A percentile compares a stretch with the other conserved stretches of the same genome.
phyloP scores from a whole-genome alignment of 2,797 vertebrate species.

The Gymnodraco acuticeps region DNA sequence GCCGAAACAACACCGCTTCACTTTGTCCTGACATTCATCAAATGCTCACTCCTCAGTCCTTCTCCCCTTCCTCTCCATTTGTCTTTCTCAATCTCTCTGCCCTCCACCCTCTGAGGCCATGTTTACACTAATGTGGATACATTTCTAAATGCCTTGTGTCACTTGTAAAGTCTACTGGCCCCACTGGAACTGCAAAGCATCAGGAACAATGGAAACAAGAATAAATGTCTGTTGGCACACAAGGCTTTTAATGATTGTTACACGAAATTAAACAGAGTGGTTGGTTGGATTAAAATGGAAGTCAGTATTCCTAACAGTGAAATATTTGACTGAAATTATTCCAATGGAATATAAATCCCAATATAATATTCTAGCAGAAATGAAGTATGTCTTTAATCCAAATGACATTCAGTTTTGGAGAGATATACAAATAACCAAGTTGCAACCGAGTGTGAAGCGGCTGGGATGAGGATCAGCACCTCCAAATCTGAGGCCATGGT shows the following conservation, averaged over 20 bases:
- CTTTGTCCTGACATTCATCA: constrained; percentile 42
- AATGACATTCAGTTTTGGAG: too few species aligned
- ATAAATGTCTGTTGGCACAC: too few species aligned
- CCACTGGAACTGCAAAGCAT: not conserved
- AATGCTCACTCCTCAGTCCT: not conserved
- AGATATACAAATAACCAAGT: too few species aligned
- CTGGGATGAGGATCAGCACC: too few species aligned
- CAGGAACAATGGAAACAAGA: not conserved
- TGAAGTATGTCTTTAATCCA: too few species aligned
- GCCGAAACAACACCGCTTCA: constrained; percentile 18
- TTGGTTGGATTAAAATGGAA: not conserved
- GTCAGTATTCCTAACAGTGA: not conserved
- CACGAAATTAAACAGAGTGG: not conserved
- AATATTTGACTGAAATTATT: not conserved
- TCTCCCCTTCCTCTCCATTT: constrained; percentile 10
- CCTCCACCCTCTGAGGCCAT: not conserved
- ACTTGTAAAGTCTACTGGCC: not conserved
- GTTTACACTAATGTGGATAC: not conserved
- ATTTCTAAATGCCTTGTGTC: not conserved
- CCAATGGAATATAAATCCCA: too few species aligned
- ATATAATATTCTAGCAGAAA: too few species aligned
- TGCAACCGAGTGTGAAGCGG: too few species aligned
- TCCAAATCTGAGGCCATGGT: too few species aligned
- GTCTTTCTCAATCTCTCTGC: constrained; percentile 10
- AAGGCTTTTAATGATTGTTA: not conserved